A percentile compares a stretch with the other conserved stretches of the same genome.
Conservation (phyloP, 2,888 invertebrate genomes). For the Amblyteles armatorius region DNA sequence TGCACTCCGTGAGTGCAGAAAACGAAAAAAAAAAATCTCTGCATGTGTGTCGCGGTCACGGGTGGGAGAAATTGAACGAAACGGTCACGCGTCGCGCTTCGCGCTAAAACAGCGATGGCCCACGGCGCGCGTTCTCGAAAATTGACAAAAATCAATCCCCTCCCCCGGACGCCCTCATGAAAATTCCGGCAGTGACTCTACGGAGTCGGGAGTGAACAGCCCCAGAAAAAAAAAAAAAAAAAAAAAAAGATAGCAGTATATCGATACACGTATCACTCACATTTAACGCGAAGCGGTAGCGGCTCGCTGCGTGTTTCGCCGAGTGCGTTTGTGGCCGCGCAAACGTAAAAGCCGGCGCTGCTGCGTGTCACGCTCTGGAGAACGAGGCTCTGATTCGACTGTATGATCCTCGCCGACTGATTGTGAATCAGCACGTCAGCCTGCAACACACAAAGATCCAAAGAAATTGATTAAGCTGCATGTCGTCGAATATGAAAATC, state of each 20-base stretch:
- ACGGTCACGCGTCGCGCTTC: constrained; percentile 1
- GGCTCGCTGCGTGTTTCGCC: constrained; percentile 95
- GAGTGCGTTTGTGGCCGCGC: constrained; percentile 94
- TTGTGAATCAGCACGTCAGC: constrained; percentile 93
- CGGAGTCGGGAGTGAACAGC: constrained; percentile 18
- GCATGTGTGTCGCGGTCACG: neutral
- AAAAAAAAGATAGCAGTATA: constrained; percentile 15
- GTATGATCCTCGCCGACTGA: constrained; percentile 94
- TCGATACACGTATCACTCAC: constrained; percentile 87
- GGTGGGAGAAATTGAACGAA: neutral
- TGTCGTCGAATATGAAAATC: constrained; percentile 17
- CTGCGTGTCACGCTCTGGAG: constrained; percentile 95
- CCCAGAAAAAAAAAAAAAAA: neutral
- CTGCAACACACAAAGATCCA: constrained; percentile 86
- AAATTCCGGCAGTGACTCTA: constrained; percentile 47
- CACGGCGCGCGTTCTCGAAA: constrained; percentile 32
- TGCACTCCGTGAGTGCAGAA: no score
- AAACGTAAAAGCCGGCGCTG: constrained; percentile 94
- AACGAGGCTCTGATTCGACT: constrained; percentile 96
- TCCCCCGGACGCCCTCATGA: constrained; percentile 25
- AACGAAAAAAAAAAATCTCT: neutral
- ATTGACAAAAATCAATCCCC: constrained; percentile 58
- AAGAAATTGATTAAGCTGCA: constrained; percentile 24
- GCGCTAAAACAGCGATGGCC: constrained; percentile 13
- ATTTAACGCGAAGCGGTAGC: constrained; percentile 93